Percentiles rank a stretch among this genome's conserved stretches.
Conservation (phyloP, 2,797 vertebrate species). For the Pygocentrus nattereri region DNA sequence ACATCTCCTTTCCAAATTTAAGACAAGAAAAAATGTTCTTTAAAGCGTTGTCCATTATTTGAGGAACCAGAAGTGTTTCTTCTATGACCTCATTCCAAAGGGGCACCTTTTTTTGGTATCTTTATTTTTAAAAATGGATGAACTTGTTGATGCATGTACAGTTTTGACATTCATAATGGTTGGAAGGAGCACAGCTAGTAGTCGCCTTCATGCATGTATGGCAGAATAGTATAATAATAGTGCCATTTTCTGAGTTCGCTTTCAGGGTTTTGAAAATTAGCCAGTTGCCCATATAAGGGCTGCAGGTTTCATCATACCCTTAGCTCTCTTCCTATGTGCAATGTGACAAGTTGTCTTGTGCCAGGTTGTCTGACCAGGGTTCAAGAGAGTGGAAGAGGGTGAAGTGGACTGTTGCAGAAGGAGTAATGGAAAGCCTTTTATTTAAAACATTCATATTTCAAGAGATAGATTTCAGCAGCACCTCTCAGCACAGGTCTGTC, state of each 20-base stretch:
- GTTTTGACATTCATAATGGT: too few relatives aligned
- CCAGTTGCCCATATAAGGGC: background rate
- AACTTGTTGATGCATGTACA: too few relatives aligned
- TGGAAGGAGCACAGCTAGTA: too few relatives aligned
- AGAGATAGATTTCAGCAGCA: conserved; percentile 71
- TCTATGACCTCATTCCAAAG: background rate
- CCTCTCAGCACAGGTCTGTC: conserved; percentile 61
- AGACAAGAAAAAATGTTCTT: too few relatives aligned
- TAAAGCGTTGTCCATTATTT: too few relatives aligned
- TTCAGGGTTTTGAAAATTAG: background rate
- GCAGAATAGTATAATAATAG: background rate
- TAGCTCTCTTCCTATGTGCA: conserved; percentile 9
- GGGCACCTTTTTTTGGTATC: background rate
- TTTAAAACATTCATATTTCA: conserved; percentile 83
- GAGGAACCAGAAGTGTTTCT: too few relatives aligned
- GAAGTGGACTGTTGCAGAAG: conserved; percentile 69
- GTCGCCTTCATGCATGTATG: too few relatives aligned
- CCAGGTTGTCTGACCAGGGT: conserved; percentile 66
- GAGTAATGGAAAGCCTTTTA: conserved; percentile 78
- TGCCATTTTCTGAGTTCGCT: background rate
- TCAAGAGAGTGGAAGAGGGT: conserved; percentile 71
- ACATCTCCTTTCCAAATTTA: too few relatives aligned
- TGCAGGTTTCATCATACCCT: conserved; percentile 26
- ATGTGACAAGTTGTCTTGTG: background rate
- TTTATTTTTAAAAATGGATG: too few relatives aligned